Base-by-base conservation (phyloP, 2,888 invertebrate genomes). In the Tipula vernalis region DNA sequence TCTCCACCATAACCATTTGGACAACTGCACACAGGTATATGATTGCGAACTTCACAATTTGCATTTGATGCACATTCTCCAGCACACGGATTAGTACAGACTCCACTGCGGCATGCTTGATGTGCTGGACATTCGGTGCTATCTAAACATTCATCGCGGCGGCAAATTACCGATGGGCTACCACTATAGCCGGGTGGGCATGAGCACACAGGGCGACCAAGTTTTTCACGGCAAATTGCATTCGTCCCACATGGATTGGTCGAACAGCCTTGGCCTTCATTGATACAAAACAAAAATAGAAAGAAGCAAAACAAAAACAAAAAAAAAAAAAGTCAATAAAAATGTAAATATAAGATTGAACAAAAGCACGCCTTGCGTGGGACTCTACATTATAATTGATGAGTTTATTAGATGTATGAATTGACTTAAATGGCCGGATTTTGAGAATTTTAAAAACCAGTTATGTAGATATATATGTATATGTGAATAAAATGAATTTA, bases 111-210 rank as follows among this genome's bases (percentile, higher is more conserved):
- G 90, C 97, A 97, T 36, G 95, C 93, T 89, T 94, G 93, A 90
- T 94, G 94, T 39, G 93, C 93, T 18, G 95, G 93, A 89, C 97
- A 97, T 89, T 97, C 97, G 87, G 94, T 93, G 91, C 96, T 95
- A 87, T 95, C 86, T 36, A 94, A 91, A 89, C 96, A 96, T 90
- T 96, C 96, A 86, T 95, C 95, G 88, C 94, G 94, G 89, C 94
- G 93, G 90, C 97, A 97, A 88, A 94, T 93, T 0, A 93, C 92
- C 87, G 96, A 91, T 0, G 97, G 96, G 91, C 97, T 96, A 42
- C 97, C 97, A 88, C 95, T 95, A 90, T 96, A 94, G 0, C 96
- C 95, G 10, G 96, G 94, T 88, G 96, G 92, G 89, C 96, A 96
- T 36, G 96, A 95, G 90, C 96, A 96, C 5, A 96, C 96, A 0